These are phyloP conservation scores for Mohoua ochrocephala DNA, from an alignment of 2,113 vertebrate species.

Conservation along the genomic window DNA sequence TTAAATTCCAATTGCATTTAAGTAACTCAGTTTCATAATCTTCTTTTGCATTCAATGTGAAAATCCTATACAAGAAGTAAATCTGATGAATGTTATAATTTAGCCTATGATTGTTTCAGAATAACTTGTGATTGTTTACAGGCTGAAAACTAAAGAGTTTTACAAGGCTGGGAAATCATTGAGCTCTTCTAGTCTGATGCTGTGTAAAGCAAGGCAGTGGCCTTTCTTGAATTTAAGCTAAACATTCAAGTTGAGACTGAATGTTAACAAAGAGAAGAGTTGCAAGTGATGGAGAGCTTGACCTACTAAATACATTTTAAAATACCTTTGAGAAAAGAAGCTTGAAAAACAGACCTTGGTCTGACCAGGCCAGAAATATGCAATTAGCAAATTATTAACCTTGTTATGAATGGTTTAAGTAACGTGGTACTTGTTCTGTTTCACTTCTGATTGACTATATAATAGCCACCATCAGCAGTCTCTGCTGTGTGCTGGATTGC, in stretches of 20 bases:
- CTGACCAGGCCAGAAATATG: neutral
- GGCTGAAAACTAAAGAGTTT: neutral
- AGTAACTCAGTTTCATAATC: neutral
- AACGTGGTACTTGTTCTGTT: neutral
- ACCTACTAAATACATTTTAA: neutral
- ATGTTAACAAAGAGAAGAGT: neutral
- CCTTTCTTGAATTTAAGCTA: neutral
- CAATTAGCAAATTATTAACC: constrained; percentile 22
- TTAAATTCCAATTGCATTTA: neutral
- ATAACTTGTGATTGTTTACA: neutral
- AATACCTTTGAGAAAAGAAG: neutral
- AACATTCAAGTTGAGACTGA: neutral
- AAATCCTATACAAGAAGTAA: neutral
- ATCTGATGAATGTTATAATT: neutral
- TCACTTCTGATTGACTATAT: constrained; percentile 13
- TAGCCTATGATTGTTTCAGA: neutral
- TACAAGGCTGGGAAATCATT: neutral
- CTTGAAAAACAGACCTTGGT: neutral
- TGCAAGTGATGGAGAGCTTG: neutral
- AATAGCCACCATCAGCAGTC: neutral
- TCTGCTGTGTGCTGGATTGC: constrained; percentile 21
- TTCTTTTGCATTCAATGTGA: neutral
- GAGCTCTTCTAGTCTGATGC: neutral
- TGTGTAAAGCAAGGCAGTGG: neutral
- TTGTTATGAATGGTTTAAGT: constrained; percentile 22